Conservation (phyloP, 2,888 invertebrate species). For the Torymus aiolomorphi region DNA sequence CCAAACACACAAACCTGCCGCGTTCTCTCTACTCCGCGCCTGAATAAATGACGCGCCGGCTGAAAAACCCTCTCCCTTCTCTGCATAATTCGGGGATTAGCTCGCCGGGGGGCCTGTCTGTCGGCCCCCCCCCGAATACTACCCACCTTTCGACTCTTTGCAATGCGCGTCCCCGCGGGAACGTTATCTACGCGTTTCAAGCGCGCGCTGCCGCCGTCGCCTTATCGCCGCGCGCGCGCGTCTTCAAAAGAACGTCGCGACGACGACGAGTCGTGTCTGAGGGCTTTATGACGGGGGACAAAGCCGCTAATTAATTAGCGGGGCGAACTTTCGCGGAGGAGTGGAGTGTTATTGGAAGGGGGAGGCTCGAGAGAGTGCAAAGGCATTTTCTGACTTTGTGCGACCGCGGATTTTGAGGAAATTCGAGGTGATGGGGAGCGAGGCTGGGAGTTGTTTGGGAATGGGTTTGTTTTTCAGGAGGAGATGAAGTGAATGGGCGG, state of each 20-base stretch:
- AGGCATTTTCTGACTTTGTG: too few relatives aligned
- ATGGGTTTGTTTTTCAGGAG: too few relatives aligned
- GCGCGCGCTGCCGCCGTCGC: not conserved
- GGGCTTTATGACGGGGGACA: slow-evolving; percentile 43
- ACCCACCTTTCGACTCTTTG: slow-evolving; percentile 30
- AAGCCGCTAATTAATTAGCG: slow-evolving; percentile 54
- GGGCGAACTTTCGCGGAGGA: not conserved
- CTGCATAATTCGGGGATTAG: slow-evolving; percentile 41
- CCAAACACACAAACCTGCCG: too few relatives aligned
- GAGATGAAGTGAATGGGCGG: too few relatives aligned
- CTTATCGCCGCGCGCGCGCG: not conserved
- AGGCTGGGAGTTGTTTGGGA: too few relatives aligned
- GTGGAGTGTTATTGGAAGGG: too few relatives aligned
- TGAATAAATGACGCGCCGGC: slow-evolving; percentile 32
- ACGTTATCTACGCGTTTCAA: slow-evolving; percentile 29
- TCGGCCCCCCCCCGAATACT: not conserved
- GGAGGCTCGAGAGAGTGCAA: too few relatives aligned
- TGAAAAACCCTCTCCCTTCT: slow-evolving; percentile 1
- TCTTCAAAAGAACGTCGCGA: slow-evolving; percentile 31
- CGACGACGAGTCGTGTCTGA: slow-evolving; percentile 17
- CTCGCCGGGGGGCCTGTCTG: not conserved
- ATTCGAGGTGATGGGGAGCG: too few relatives aligned
- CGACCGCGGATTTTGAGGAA: too few relatives aligned
- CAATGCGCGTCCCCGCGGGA: not conserved
- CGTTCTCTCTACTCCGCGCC: too few relatives aligned